These are phyloP conservation scores for Arge pagana DNA, from an alignment of 2,888 invertebrate genomes.

Conservation along the genomic window DNA sequence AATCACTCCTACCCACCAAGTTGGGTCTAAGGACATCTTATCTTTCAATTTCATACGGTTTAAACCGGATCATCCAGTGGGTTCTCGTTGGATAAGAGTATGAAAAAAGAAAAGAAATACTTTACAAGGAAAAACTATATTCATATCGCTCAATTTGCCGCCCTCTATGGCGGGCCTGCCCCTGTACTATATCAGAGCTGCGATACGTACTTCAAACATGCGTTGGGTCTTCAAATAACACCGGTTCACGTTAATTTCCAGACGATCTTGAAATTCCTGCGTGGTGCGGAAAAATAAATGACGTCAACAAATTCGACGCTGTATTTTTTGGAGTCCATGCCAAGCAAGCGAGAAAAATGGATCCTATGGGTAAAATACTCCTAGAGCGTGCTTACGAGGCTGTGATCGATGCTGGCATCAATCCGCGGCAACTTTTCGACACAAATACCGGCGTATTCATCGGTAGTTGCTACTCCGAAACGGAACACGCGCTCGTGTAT, in stretches of 20 bases:
- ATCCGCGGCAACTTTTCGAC: conserved; percentile 73
- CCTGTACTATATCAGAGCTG: too few relatives aligned
- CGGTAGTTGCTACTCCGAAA: conserved; percentile 78
- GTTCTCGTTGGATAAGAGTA: too few relatives aligned
- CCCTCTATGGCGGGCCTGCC: too few relatives aligned
- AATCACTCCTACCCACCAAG: too few relatives aligned
- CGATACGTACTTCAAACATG: too few relatives aligned
- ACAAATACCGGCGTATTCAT: conserved; percentile 80
- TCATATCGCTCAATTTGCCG: too few relatives aligned
- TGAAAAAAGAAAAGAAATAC: too few relatives aligned
- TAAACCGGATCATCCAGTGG: too few relatives aligned
- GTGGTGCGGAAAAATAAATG: conserved; percentile 71
- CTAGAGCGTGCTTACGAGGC: conserved; percentile 80
- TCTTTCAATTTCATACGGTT: too few relatives aligned
- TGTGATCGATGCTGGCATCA: conserved; percentile 75
- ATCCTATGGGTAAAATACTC: conserved; percentile 78
- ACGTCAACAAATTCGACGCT: conserved; percentile 75
- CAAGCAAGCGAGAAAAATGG: conserved; percentile 76
- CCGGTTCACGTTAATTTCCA: conserved; percentile 26
- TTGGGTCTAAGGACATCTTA: too few relatives aligned
- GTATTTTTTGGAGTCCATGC: conserved; percentile 77
- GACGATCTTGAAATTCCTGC: conserved; percentile 71
- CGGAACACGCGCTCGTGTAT: conserved; percentile 73
- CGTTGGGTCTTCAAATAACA: too few relatives aligned
- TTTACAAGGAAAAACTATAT: too few relatives aligned